A percentile compares a stretch with the other conserved stretches of the same genome.
Evolutionary conservation across 2,113 vertebrate species (phyloP).

Genomic region (Notechis scutatus): DNA sequence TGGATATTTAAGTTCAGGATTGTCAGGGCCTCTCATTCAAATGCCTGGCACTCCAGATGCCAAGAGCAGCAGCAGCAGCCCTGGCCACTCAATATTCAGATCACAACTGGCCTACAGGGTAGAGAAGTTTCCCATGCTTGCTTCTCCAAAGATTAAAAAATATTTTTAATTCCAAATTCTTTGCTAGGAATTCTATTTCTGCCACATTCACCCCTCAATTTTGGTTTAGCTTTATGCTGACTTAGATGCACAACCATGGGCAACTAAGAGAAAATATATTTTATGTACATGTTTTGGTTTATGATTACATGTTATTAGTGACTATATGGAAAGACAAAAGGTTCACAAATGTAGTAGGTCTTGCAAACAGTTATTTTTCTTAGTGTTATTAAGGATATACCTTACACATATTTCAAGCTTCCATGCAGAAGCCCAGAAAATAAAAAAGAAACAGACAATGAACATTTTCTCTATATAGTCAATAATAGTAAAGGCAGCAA

Average conservation of each 20-base stretch:
- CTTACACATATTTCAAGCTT: conserved; percentile 17
- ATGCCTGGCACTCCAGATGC: not conserved
- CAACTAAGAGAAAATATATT: not conserved
- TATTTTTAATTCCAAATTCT: not conserved
- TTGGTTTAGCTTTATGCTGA: not conserved
- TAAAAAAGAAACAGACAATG: conserved; percentile 9
- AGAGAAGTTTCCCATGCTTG: not conserved
- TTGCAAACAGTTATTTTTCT: conserved; percentile 14
- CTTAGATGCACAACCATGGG: not conserved
- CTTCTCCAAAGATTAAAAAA: not conserved
- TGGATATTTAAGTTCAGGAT: conserved; percentile 11
- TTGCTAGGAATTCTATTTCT: not conserved
- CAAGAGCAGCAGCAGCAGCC: not conserved
- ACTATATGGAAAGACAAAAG: not conserved
- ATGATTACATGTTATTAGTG: conserved; percentile 12
- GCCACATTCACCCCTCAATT: not conserved
- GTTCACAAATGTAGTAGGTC: not conserved
- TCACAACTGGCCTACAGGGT: not conserved
- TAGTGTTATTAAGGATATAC: conserved; percentile 21
- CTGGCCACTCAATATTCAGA: not conserved
- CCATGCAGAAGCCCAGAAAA: not conserved
- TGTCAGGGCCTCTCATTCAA: not conserved
- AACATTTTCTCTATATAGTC: conserved; percentile 3
- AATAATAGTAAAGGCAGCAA: conserved; percentile 5
- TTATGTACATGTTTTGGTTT: not conserved